Base-by-base conservation (phyloP, 2,888 invertebrate species). In the Oegoconia quadripuncta region DNA sequence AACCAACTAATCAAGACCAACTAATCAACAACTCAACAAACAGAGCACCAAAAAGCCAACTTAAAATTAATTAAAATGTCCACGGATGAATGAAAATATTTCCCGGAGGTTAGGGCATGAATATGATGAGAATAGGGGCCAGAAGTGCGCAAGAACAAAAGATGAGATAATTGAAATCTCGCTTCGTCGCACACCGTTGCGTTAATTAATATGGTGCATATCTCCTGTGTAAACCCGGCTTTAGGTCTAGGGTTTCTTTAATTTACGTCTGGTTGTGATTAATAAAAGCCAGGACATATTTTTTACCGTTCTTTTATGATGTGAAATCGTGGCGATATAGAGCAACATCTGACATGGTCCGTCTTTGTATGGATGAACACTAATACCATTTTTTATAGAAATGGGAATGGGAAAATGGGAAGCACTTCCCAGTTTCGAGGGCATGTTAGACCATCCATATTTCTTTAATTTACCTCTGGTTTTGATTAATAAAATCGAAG, bases 101-200 rank as follows among this genome's bases (percentile, higher is more conserved):
- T 50, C 46, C 23, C 46, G 43, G 43, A 35, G 41, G 41, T 34
- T n/a, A n/a, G n/a, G 50, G 39, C 41, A 35, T 36, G 45, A 46
- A 47, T 46, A 46, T 42, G 52, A 55, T 46, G 52, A 59, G 58
- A 59, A 59, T 55, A 31, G 48, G 22, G 28, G 40, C 39, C 35
- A 39, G 44, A 42, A 45, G 46, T 46, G 35, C 40, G 31, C 29
- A 44, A n/a, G 47, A 50, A 58, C 55, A 59, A 60, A 55, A 46
- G 54, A 28, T 34, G 38, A 46, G 48, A 46, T 53, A 59, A 58
- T 59, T 59, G 52, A 47, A 53, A 60, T 46, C 44, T 43, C 49
- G 46, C 48, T 49, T 30, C 40, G 32, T 32, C 35, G 44, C 14
- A 32, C 13, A 22, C 32, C 15, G 14, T 32, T 31, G 16, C 32